Conservation (phyloP, 2,888 invertebrate species). For the Conus canariensis region DNA sequence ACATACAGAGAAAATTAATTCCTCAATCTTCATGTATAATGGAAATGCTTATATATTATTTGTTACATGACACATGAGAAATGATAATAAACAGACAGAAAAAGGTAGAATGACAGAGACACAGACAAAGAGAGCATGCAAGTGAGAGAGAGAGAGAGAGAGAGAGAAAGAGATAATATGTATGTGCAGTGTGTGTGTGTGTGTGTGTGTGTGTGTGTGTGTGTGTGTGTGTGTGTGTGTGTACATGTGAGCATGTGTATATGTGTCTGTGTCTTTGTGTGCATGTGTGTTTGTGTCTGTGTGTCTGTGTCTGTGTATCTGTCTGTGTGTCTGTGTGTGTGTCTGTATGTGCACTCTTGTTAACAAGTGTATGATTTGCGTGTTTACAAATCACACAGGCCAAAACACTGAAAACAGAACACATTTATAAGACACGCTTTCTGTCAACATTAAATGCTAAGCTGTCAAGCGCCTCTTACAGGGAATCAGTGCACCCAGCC, state of each 20-base stretch:
- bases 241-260: neutral
- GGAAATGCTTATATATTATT: neutral
- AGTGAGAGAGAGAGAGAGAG: neutral
- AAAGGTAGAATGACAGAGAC: neutral
- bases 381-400: neutral
- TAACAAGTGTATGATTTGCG: neutral
- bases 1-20: neutral
- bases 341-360: neutral
- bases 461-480: neutral
- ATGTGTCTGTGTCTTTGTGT: neutral
- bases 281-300: neutral
- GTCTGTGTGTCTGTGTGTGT: neutral
- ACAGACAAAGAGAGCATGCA: neutral
- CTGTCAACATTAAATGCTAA: neutral
- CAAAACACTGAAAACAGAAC: neutral
- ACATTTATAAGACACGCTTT: neutral
- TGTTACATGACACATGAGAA: neutral
- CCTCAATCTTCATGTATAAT: neutral
- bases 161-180: too few relatives aligned
- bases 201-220: neutral
- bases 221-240: neutral
- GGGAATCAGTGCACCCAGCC: neutral
- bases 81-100: neutral
- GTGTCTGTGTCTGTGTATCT: neutral
- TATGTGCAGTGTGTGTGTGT: neutral